These are phyloP conservation scores for Scaptomyza graminum DNA, from an alignment of 1,140 invertebrate species.

Conservation along the genomic window DNA sequence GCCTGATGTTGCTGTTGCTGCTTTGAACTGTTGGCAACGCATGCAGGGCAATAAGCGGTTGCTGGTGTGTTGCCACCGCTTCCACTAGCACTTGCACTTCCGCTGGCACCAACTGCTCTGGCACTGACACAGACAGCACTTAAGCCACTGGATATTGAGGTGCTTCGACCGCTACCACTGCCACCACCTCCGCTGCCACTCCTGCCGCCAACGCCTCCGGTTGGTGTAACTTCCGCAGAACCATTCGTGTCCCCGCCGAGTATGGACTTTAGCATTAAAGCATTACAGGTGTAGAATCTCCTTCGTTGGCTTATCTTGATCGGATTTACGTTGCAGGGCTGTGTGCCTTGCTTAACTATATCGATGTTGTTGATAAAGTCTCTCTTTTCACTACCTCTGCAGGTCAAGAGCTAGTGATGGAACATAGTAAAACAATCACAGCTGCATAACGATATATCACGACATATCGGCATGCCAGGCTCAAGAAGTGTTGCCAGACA, in stretches of 20 bases:
- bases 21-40: slow-evolving; percentile 50
- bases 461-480: not conserved
- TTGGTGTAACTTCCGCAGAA: slow-evolving; percentile 54
- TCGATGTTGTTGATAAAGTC: slow-evolving; percentile 1
- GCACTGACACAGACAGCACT: slow-evolving; percentile 56
- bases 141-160: slow-evolving; percentile 63
- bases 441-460: not conserved
- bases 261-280: slow-evolving; percentile 83
- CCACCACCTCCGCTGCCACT: slow-evolving; percentile 42
- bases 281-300: slow-evolving; percentile 72
- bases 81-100: slow-evolving; percentile 18
- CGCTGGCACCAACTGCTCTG: slow-evolving; percentile 27
- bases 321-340: slow-evolving; percentile 36
- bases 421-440: not conserved
- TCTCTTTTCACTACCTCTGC: slow-evolving; percentile 28
- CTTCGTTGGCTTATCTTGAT: slow-evolving; percentile 59
- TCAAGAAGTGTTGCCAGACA: not conserved
- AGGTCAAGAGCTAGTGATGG: slow-evolving; percentile 32
- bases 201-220: slow-evolving; percentile 60
- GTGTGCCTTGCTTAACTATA: slow-evolving; percentile 18
- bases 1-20: slow-evolving; percentile 24
- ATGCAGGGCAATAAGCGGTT: slow-evolving; percentile 65
- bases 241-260: slow-evolving; percentile 67
- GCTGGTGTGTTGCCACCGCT: slow-evolving; percentile 61
- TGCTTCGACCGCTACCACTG: slow-evolving; percentile 13